These are phyloP conservation scores for Herpailurus yagouaroundi DNA, from an alignment of 2,113 vertebrate genomes.

Conservation along the genomic window DNA sequence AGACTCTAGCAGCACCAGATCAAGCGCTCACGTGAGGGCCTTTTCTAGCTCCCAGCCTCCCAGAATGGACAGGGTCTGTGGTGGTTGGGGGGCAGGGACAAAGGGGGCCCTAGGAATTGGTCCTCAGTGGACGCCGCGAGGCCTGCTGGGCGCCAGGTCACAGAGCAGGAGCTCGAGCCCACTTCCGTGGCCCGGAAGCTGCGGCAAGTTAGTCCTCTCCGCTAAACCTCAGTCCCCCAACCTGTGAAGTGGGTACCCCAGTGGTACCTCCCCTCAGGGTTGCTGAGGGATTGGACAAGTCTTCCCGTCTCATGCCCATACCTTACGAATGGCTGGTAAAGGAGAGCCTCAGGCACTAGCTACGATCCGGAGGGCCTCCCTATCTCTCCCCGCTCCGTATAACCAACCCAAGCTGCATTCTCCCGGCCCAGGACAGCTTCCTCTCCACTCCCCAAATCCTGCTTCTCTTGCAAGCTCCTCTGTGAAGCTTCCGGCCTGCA, in stretches of 20 bases:
- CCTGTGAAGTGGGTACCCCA: background rate
- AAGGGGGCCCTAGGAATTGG: background rate
- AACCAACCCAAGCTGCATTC: background rate
- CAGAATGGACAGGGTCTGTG: fast-evolving
- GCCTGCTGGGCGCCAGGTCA: background rate
- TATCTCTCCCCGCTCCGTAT: fast-evolving
- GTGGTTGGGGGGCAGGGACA: no score
- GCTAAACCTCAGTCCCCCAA: background rate
- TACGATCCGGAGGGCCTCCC: fast-evolving
- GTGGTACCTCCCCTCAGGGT: background rate
- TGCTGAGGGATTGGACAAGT: background rate
- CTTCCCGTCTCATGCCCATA: background rate
- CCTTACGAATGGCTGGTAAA: background rate
- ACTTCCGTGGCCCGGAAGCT: background rate
- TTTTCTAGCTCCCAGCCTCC: background rate
- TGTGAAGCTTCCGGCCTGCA: background rate
- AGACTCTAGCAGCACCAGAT: fast-evolving
- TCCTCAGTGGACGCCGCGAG: background rate
- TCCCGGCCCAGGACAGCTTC: background rate
- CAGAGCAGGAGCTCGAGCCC: background rate
- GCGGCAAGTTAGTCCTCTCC: no score
- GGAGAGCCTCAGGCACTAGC: background rate
- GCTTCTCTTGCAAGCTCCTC: background rate
- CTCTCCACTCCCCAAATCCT: background rate
- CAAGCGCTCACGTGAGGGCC: fast-evolving